A percentile compares a stretch with the other conserved stretches of the same genome.
These are phyloP conservation scores for Stictocephala bisonia DNA, from an alignment of 2,888 invertebrate genomes.

Conservation along the genomic window DNA sequence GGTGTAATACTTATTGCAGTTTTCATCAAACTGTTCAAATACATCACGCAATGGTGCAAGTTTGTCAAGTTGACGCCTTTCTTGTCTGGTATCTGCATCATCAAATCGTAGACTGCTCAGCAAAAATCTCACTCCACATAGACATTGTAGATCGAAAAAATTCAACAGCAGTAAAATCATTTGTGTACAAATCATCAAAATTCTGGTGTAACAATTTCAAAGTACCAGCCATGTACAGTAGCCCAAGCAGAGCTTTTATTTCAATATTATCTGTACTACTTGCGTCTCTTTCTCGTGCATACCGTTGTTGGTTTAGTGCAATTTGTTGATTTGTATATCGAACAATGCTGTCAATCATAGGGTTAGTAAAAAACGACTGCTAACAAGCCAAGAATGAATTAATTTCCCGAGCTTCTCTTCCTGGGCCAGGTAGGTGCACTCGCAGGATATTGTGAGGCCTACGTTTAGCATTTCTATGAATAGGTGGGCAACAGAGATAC, in stretches of 20 bases:
- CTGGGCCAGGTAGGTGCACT: not conserved
- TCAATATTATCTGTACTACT: not conserved
- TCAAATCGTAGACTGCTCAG: too few relatives aligned
- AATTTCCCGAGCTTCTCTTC: not conserved
- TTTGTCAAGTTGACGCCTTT: not conserved
- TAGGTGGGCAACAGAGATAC: not conserved
- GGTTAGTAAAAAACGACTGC: not conserved
- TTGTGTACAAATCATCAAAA: too few relatives aligned
- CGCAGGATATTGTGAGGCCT: not conserved
- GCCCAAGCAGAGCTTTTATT: not conserved
- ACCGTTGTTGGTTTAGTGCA: not conserved
- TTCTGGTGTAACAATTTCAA: too few relatives aligned
- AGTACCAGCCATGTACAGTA: too few relatives aligned
- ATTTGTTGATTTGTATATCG: not conserved
- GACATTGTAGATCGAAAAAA: too few relatives aligned
- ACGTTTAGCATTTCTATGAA: not conserved
- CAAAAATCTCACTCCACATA: not conserved
- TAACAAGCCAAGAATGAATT: not conserved
- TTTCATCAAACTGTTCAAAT: too few relatives aligned
- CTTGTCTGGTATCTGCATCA: not conserved
- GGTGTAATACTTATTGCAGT: slow-evolving; percentile 32
- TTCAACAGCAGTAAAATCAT: too few relatives aligned
- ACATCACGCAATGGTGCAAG: not conserved
- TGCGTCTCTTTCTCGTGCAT: not conserved
- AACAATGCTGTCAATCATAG: not conserved